Evolutionary conservation across 2,888 invertebrate genomes (phyloP).

Genomic region (Eupithecia vulgata): DNA sequence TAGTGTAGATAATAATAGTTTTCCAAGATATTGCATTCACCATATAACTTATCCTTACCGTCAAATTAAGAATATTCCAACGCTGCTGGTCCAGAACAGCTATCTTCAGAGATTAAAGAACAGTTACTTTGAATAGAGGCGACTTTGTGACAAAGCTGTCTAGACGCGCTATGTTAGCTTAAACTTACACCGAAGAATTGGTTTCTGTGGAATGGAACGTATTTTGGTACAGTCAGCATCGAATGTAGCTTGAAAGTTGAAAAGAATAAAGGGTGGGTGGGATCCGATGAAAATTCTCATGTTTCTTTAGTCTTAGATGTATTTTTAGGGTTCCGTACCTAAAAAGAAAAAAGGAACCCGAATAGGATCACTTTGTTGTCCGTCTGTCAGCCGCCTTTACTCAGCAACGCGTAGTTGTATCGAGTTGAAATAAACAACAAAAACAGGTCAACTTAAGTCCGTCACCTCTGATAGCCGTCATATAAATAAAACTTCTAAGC

Average conservation of each 20-base stretch:
- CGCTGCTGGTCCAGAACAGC: constrained; percentile 35
- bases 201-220: constrained; percentile 6
- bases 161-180: constrained; percentile 46
- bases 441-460: no score
- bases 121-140: constrained; percentile 38
- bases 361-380: no score
- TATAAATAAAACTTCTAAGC: no score
- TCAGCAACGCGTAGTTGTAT: no score
- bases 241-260: neutral
- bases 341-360: no score
- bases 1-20: neutral
- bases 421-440: no score
- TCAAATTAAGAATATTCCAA: constrained; percentile 8
- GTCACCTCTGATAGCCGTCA: no score
- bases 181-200: constrained; percentile 26
- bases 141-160: constrained; percentile 49
- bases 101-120: constrained; percentile 37
- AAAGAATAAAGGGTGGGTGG: neutral
- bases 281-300: neutral
- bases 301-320: neutral
- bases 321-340: neutral
- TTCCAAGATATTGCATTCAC: neutral
- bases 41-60: constrained; percentile 36
- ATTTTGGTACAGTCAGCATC: neutral
- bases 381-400: no score